phyloP scores from a whole-genome alignment of 2,113 vertebrate genomes.

The human (Homo sapiens) region GRCh38 chr13:80123001-80123500 shows the following conservation, averaged over 20 bases:
- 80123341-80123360: no score
- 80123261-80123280: constrained; percentile 29
- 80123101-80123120: constrained; percentile 53
- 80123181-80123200: neutral
- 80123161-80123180: constrained; percentile 32
- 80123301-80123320: no score
- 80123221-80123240: neutral
- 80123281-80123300: neutral
- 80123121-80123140: constrained; percentile 27
- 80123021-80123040: constrained; percentile 43
- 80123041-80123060: constrained; percentile 71
- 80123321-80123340: no score
- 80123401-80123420: no score
- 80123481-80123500: no score
- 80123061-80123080: constrained; percentile 59
- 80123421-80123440: no score
- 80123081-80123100: constrained; percentile 44
- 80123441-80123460: no score
- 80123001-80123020: constrained; percentile 52
- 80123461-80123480: no score
- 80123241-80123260: neutral
- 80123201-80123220: constrained; percentile 2
- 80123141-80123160: neutral
- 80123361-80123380: neutral
- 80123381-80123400: no score